Base-by-base conservation (phyloP, 2,113 vertebrate genomes). In the Struthio camelus region DNA sequence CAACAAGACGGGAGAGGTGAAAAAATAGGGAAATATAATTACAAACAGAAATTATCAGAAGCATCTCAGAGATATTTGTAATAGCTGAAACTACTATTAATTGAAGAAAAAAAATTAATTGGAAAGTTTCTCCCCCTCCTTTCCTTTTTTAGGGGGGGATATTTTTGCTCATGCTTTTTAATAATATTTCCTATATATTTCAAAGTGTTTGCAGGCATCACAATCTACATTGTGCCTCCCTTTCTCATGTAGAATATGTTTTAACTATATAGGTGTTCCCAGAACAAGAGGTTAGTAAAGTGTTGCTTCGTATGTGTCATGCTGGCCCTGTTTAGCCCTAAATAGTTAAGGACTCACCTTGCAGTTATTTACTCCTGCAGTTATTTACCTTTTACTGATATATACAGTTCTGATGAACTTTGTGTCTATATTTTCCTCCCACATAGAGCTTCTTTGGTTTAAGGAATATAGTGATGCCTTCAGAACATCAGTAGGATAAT, bases 361-460 rank as follows among this genome's bases (percentile, higher is more conserved):
- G 40, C 62, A 78, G 87, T 65, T 83, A 89, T 90, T 96, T 94
- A 70, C 46, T 80, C 69, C 85, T 64, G 85, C 0, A 0, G 67
- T 91, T 96, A 80, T 93, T 96, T 97, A 91, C 91, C 94, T 94
- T 93, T 91, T 90, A 93, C 28, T 40, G 93, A 79, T 72, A 84
- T 69, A 61, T 0, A 22, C 67, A 88, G 94, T 91, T 93, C 89
- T 96, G 79, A 62, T 96, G 91, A 97, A 96, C 96, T 93, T 77
- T 71, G 58, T 85, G 44, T 94, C 75, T 91, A 0, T 92, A 78
- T 95, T 94, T 95, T 91, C 91, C 92, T 97, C 95, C 96, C 89
- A 97, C 91, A 5, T 83, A 64, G 82, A 85, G 82, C 76, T 82
- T 48, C 91, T 96, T 95, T 96, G 93, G 84, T 94, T 96, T 93